A percentile compares a stretch with the other conserved stretches of the same genome.
phyloP scores from a whole-genome alignment of 2,888 invertebrate genomes.

The Leptinotarsa peninsularis region DNA sequence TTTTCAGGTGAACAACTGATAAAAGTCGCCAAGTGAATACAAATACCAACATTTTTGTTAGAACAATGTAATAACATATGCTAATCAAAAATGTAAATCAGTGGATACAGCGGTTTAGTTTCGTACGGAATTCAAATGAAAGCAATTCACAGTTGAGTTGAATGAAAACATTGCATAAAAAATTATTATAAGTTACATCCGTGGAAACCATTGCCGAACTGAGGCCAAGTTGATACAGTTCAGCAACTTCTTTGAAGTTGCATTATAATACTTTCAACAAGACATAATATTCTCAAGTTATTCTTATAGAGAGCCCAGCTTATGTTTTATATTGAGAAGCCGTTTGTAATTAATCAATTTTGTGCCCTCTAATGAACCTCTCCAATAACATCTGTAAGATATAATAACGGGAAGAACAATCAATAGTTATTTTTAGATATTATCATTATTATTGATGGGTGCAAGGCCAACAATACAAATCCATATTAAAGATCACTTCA shows the following conservation, averaged over 20 bases:
- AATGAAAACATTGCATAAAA: constrained; percentile 1
- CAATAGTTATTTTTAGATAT: too few species aligned
- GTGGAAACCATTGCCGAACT: not conserved
- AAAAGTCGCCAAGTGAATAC: not conserved
- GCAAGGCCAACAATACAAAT: too few species aligned
- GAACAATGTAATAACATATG: not conserved
- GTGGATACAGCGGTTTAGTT: not conserved
- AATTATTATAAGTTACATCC: not conserved
- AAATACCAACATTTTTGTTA: not conserved
- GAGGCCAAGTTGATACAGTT: not conserved
- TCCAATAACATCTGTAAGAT: too few species aligned
- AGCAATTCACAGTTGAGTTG: not conserved
- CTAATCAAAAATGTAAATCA: constrained; percentile 4
- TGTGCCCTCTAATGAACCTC: too few species aligned
- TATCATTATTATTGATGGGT: too few species aligned
- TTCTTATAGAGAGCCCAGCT: too few species aligned
- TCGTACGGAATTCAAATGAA: not conserved
- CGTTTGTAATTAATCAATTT: too few species aligned
- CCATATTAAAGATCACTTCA: too few species aligned
- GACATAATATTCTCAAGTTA: too few species aligned
- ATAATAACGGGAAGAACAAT: too few species aligned
- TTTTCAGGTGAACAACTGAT: constrained; percentile 5
- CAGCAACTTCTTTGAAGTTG: not conserved
- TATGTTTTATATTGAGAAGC: too few species aligned
- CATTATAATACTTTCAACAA: not conserved